Evolutionary conservation across 1,140 invertebrate genomes (phyloP).

Genomic region (Philopotamus ludificatus): DNA sequence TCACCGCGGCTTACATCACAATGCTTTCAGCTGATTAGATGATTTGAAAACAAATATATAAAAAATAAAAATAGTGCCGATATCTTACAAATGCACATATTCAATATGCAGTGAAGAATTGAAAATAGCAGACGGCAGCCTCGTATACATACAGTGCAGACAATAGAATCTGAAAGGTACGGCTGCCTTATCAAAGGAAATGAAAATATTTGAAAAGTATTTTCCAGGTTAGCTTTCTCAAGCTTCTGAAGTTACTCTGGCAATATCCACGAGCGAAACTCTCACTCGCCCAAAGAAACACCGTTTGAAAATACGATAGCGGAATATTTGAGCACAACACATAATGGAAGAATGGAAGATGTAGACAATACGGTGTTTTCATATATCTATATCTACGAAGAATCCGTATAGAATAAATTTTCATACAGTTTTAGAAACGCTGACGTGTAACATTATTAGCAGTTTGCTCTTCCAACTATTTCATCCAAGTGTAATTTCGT

Average conservation of each 20-base stretch:
- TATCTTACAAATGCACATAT: too few species aligned
- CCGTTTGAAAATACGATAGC: neutral
- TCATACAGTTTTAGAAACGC: too few species aligned
- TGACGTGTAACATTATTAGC: too few species aligned
- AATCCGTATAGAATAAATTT: too few species aligned
- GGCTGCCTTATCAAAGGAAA: conserved; percentile 3
- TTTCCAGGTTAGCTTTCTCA: conserved; percentile 28
- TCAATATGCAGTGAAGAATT: too few species aligned
- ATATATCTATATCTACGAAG: too few species aligned
- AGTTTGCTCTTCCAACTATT: neutral
- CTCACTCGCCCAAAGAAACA: neutral
- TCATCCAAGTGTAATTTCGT: too few species aligned
- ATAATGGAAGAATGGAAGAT: too few species aligned
- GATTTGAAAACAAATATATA: neutral
- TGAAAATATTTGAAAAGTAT: conserved; percentile 23
- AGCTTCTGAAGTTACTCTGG: conserved; percentile 16
- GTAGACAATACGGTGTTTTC: too few species aligned
- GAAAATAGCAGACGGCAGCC: neutral
- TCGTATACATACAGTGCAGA: neutral
- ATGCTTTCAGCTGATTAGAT: neutral
- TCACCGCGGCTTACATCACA: neutral
- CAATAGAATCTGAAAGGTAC: neutral
- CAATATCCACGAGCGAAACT: conserved; percentile 3
- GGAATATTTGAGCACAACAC: too few species aligned
- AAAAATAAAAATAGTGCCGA: too few species aligned